Evolutionary conservation across 2,888 invertebrate genomes (phyloP).

Genomic region (Julus scanicus): DNA sequence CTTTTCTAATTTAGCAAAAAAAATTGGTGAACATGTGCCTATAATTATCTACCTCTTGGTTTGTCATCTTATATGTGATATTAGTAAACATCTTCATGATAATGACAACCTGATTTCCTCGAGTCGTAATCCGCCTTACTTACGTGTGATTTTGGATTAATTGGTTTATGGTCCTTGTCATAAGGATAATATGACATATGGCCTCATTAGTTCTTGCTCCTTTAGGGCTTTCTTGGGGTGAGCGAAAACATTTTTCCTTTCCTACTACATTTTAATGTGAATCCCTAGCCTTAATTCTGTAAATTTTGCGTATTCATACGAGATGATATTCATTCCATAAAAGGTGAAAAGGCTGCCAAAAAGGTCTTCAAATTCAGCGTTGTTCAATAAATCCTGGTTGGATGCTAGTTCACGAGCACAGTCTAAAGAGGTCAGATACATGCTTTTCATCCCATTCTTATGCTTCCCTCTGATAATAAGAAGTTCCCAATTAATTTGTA

Average conservation of each 20-base stretch:
- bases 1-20: too few species aligned
- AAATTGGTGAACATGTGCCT: too few species aligned
- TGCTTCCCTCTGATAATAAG: slow-evolving; percentile 37
- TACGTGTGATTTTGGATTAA: neutral
- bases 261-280: neutral
- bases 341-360: neutral
- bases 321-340: neutral
- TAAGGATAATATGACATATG: neutral
- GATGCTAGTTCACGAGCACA: neutral
- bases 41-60: too few species aligned
- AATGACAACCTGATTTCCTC: neutral
- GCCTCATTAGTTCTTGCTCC: neutral
- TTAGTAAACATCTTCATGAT: neutral
- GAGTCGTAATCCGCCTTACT: neutral
- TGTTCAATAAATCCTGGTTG: slow-evolving; percentile 9
- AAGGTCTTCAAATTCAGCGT: neutral
- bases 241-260: neutral
- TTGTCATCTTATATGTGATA: too few species aligned
- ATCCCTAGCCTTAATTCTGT: neutral
- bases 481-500: slow-evolving; percentile 40
- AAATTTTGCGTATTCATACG: neutral
- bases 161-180: neutral
- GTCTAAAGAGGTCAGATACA: slow-evolving; percentile 1
- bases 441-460: slow-evolving; percentile 21
- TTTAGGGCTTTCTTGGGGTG: neutral